These are phyloP conservation scores for Nowickia ferox DNA, from an alignment of 2,888 invertebrate species.

Conservation along the genomic window DNA sequence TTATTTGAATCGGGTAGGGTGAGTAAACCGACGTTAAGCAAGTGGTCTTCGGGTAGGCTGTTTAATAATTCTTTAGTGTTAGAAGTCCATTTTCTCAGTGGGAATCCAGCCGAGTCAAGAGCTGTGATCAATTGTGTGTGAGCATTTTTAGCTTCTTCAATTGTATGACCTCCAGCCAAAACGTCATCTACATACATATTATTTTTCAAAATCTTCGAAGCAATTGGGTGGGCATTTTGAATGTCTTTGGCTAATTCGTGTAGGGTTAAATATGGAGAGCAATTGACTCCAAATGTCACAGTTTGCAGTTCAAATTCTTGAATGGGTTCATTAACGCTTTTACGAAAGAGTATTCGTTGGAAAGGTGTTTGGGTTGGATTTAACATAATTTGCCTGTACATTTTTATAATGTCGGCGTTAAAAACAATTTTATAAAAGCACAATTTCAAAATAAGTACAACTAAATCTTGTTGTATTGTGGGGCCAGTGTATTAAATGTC, in stretches of 20 bases:
- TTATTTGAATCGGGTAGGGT: background rate
- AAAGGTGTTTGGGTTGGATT: constrained; percentile 7
- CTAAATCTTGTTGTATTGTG: background rate
- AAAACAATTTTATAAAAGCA: constrained; percentile 28
- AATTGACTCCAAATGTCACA: background rate
- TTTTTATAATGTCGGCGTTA: constrained; percentile 47
- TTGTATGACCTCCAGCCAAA: background rate
- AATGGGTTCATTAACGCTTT: constrained; percentile 16
- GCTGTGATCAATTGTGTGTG: background rate
- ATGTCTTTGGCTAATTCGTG: constrained; percentile 13
- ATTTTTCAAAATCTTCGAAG: background rate
- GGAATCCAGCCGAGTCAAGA: background rate
- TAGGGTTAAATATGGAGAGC: background rate
- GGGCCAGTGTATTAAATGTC: background rate
- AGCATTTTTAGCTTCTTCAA: background rate
- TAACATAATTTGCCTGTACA: constrained; percentile 44
- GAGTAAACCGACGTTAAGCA: too few relatives aligned
- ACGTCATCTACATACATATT: constrained; percentile 2
- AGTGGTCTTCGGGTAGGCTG: background rate
- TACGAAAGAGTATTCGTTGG: constrained; percentile 1
- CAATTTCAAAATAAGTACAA: constrained; percentile 19
- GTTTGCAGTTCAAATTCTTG: constrained; percentile 19
- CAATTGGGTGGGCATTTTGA: background rate
- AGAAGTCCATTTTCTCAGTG: background rate
- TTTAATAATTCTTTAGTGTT: background rate